Evolutionary conservation across 2,797 vertebrate genomes (phyloP).

Genomic region (Peromyscus nudipes): DNA sequence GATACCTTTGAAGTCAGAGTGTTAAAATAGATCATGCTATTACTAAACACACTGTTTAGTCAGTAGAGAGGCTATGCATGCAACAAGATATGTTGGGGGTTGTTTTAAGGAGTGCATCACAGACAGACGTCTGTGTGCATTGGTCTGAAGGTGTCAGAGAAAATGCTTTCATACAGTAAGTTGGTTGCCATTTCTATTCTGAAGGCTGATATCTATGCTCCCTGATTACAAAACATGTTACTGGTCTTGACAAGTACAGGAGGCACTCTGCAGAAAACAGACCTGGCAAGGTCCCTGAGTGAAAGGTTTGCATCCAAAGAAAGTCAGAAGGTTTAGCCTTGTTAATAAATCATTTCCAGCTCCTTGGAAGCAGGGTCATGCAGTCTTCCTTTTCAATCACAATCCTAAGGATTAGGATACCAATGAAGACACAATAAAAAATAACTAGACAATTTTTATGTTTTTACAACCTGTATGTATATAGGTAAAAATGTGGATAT

Average conservation of each 20-base stretch:
- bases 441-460: neutral
- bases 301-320: constrained; percentile 56
- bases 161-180: neutral
- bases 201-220: constrained; percentile 51
- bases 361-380: neutral
- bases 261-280: constrained; percentile 39
- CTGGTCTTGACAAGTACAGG: constrained; percentile 63
- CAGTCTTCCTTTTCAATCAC: neutral
- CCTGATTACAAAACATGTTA: constrained; percentile 60
- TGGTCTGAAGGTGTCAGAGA: neutral
- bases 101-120: neutral
- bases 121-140: neutral
- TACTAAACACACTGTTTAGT: neutral
- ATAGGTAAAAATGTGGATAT: neutral
- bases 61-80: neutral
- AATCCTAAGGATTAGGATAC: neutral
- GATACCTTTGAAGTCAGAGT: constrained; percentile 33
- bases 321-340: neutral
- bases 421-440: neutral
- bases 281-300: constrained; percentile 21
- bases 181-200: constrained; percentile 48
- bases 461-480: neutral
- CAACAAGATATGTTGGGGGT: neutral
- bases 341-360: constrained; percentile 23
- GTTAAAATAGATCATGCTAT: neutral